Evolutionary conservation across 2,113 vertebrate genomes (phyloP), one percentile per base, ranked within the genome.

Genomic region (Neotoma lepida): DNA sequence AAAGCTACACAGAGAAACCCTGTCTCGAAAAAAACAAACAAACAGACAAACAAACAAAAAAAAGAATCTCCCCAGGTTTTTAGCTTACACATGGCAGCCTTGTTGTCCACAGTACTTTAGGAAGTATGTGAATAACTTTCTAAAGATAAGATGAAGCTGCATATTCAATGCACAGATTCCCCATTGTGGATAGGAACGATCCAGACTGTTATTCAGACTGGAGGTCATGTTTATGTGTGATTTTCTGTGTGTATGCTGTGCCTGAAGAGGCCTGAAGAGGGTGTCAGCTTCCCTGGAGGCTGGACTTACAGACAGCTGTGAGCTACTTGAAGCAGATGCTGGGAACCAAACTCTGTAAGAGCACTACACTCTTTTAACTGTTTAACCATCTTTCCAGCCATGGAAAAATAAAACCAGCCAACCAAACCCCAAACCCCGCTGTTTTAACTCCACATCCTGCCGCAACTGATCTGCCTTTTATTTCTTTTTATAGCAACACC

Each of bases 401-500:
- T 39, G 51, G 35, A 24, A 81, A n/a, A 81, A n/a, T 22, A 81
- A 81, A 56, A 35, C 18, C 22, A 56, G 20, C 26, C 1, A 78
- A 51, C 28, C 28, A 54, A 78, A 35, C 30, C 7, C 26, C 24
- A 35, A 51, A 17, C 46, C 46, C 15, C 71, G 2, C 30, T 17
- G 30, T 92, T 76, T 88, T 77, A 82, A 90, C 10, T 70, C 44
- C 2, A 64, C 22, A 64, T 49, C 20, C n/a, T 91, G 88, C 68
- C 58, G 30, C 33, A 92, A 58, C 4, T 20, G 90, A 58, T 9
- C 33, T 26, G 15, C 76, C 28, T 63, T 66, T 78, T 85, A 39
- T 82, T 95, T 93, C 39, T 91, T 35, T 88, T 82, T 39, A 73
- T 10, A 86, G 39, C 39, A 88, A 86, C 86, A 76, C 33, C 84